Conservation (phyloP, 1,140 invertebrate genomes). For the Drosophila tristis region DNA sequence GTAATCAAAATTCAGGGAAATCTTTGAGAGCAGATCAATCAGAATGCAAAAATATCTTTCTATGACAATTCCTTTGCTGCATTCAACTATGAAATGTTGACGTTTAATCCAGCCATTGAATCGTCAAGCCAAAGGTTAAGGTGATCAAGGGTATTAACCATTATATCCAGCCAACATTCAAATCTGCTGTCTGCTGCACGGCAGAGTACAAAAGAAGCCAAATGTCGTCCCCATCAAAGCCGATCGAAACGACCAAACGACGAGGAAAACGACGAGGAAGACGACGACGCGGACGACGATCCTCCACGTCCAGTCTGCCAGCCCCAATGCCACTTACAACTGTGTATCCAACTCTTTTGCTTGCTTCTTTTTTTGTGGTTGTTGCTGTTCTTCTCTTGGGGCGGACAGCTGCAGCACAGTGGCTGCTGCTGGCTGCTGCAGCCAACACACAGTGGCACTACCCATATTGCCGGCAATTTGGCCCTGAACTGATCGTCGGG, state of each 20-base stretch:
- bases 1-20: too few species aligned
- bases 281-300: not conserved
- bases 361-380: constrained; percentile 21
- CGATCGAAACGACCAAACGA: constrained; percentile 23
- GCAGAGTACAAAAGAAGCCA: constrained; percentile 44
- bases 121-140: constrained; percentile 28
- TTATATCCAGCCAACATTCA: constrained; percentile 54
- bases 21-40: too few species aligned
- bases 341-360: constrained; percentile 18
- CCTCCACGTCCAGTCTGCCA: constrained; percentile 7
- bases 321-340: constrained; percentile 21
- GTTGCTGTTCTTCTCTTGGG: constrained; percentile 32
- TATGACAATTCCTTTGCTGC: too few species aligned
- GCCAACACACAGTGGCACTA: constrained; percentile 56
- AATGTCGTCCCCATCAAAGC: constrained; percentile 50
- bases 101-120: constrained; percentile 2
- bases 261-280: constrained; percentile 1
- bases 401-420: constrained; percentile 65
- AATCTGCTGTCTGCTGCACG: constrained; percentile 30
- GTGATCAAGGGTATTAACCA: constrained; percentile 34
- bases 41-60: too few species aligned
- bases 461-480: constrained; percentile 67
- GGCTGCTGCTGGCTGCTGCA: constrained; percentile 27
- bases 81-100: too few species aligned
- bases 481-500: constrained; percentile 52